Evolutionary conservation across 2,888 invertebrate species (phyloP).

Genomic region (Siphlonurus alternatus): DNA sequence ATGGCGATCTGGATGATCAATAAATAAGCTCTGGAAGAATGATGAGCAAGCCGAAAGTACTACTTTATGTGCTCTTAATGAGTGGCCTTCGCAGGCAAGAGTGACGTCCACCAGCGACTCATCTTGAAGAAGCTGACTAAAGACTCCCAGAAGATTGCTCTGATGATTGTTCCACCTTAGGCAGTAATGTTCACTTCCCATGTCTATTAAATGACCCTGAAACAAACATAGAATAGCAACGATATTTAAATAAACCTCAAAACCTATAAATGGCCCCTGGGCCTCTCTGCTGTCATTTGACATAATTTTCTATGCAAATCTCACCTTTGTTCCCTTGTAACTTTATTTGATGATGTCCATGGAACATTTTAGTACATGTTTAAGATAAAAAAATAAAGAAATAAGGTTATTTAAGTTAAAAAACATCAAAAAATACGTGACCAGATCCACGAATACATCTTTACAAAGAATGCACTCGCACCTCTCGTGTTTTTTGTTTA

Average conservation of each 20-base stretch:
- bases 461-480: not conserved
- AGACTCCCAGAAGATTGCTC: constrained; percentile 93
- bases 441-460: not conserved
- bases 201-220: constrained; percentile 43
- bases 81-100: constrained; percentile 79
- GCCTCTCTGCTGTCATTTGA: too few relatives aligned
- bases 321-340: not conserved
- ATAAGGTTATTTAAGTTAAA: not conserved
- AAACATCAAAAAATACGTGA: not conserved
- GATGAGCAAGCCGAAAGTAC: constrained; percentile 91
- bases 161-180: constrained; percentile 98
- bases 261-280: too few relatives aligned
- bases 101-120: constrained; percentile 93
- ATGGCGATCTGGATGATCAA: constrained; percentile 82
- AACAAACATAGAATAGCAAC: not conserved
- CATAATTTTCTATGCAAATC: not conserved
- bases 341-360: not conserved
- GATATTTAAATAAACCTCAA: not conserved
- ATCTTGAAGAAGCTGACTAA: constrained; percentile 90
- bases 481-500: not conserved
- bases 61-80: constrained; percentile 88
- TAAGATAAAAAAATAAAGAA: not conserved
- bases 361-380: not conserved
- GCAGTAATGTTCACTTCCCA: constrained; percentile 97
- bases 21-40: constrained; percentile 84